Percentiles rank a stretch among this genome's conserved stretches.
phyloP scores from a whole-genome alignment of 2,888 invertebrate species.

The Himalopsyche japonica region DNA sequence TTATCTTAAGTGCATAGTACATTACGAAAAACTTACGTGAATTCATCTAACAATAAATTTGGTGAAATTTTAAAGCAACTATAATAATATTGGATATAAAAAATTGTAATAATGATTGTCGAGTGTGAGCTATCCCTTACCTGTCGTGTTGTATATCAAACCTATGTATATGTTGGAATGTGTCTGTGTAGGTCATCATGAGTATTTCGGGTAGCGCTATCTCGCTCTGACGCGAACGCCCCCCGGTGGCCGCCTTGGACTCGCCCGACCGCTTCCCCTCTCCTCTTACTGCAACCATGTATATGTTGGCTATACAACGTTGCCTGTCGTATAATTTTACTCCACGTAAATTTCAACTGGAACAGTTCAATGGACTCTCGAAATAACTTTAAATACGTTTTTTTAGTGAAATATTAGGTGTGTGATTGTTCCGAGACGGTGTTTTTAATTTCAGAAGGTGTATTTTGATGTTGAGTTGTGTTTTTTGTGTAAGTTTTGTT shows the following conservation, averaged over 20 bases:
- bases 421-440: constrained; percentile 22
- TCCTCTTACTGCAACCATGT: constrained; percentile 16
- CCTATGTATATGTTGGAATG: neutral
- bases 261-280: constrained; percentile 25
- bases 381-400: constrained; percentile 35
- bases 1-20: too few relatives aligned
- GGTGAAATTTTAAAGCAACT: too few relatives aligned
- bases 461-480: constrained; percentile 44
- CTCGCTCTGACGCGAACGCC: constrained; percentile 25
- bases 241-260: constrained; percentile 29
- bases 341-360: constrained; percentile 62
- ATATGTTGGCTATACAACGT: constrained; percentile 46
- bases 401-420: constrained; percentile 28
- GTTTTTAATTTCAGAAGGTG: constrained; percentile 30
- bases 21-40: too few relatives aligned
- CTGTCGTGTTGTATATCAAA: neutral
- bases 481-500: constrained; percentile 44
- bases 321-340: constrained; percentile 64
- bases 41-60: neutral
- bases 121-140: neutral
- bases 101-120: neutral
- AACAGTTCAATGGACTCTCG: constrained; percentile 62
- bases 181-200: constrained; percentile 17
- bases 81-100: too few relatives aligned
- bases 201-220: constrained; percentile 15